A percentile compares a stretch with the other conserved stretches of the same genome.
These are phyloP conservation scores for Microtus oregoni DNA, from an alignment of 2,113 vertebrate genomes.

Conservation along the genomic window DNA sequence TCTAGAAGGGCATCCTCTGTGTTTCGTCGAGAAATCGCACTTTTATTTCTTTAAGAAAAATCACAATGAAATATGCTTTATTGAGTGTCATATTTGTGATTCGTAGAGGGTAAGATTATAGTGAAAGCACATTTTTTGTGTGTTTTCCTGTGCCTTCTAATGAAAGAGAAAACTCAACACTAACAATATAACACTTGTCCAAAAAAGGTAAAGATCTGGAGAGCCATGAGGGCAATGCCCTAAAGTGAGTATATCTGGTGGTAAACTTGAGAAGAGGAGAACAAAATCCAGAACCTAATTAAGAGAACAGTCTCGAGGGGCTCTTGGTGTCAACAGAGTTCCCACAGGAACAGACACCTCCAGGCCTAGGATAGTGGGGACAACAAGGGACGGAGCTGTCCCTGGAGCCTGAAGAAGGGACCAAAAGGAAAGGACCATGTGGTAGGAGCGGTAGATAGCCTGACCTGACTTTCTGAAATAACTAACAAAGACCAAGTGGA, in stretches of 20 bases:
- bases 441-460: neutral
- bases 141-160: neutral
- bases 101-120: neutral
- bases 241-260: neutral
- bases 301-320: neutral
- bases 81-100: neutral
- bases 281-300: neutral
- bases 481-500: neutral
- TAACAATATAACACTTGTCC: neutral
- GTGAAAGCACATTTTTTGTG: neutral
- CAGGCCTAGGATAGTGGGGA: neutral
- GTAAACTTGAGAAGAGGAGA: neutral
- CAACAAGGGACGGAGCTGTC: neutral
- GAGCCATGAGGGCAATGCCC: neutral
- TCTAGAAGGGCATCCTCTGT: neutral
- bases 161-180: neutral
- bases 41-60: neutral
- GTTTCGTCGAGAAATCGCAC: neutral
- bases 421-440: neutral
- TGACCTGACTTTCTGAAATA: neutral
- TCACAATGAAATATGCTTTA: neutral
- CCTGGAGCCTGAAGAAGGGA: neutral
- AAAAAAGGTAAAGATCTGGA: neutral
- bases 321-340: neutral
- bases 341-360: neutral